phyloP scores from a whole-genome alignment of 2,888 invertebrate genomes.

The Drosophila gaucha region DNA sequence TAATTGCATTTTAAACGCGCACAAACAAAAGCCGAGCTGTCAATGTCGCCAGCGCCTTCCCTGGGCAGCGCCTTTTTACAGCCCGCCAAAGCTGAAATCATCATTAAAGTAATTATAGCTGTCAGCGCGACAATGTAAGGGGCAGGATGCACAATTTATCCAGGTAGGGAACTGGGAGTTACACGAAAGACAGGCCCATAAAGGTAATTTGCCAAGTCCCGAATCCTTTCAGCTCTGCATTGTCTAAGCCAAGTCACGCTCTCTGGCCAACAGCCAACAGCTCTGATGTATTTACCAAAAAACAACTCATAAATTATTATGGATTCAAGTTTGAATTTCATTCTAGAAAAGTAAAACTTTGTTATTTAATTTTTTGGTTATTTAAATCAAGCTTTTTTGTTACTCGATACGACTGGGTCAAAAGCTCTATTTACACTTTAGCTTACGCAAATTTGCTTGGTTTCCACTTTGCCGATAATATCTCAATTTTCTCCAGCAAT shows the following conservation, averaged over 20 bases:
- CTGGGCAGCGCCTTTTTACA: background rate
- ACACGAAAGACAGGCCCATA: slow-evolving; percentile 24
- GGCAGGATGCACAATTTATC: slow-evolving; percentile 37
- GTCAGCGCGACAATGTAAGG: slow-evolving; percentile 42
- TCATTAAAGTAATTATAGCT: slow-evolving; percentile 74
- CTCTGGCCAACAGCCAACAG: slow-evolving; percentile 16
- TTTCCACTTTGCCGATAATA: slow-evolving; percentile 9
- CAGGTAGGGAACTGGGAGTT: background rate
- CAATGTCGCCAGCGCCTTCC: slow-evolving; percentile 13
- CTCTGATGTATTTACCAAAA: background rate
- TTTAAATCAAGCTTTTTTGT: too few relatives aligned
- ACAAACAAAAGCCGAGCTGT: slow-evolving; percentile 60
- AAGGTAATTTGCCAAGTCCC: slow-evolving; percentile 23
- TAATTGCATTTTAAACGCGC: slow-evolving; percentile 70
- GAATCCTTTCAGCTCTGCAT: background rate
- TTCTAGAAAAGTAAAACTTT: too few relatives aligned
- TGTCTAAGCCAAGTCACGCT: slow-evolving; percentile 10
- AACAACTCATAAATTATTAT: too few relatives aligned
- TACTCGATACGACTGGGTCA: background rate
- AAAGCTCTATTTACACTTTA: background rate
- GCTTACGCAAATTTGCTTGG: slow-evolving; percentile 2
- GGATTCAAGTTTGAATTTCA: too few relatives aligned
- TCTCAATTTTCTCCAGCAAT: slow-evolving; percentile 14
- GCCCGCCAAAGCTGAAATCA: slow-evolving; percentile 54
- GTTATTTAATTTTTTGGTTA: too few relatives aligned